phyloP scores from a whole-genome alignment of 1,140 invertebrate species.

The Cydia splendana region DNA sequence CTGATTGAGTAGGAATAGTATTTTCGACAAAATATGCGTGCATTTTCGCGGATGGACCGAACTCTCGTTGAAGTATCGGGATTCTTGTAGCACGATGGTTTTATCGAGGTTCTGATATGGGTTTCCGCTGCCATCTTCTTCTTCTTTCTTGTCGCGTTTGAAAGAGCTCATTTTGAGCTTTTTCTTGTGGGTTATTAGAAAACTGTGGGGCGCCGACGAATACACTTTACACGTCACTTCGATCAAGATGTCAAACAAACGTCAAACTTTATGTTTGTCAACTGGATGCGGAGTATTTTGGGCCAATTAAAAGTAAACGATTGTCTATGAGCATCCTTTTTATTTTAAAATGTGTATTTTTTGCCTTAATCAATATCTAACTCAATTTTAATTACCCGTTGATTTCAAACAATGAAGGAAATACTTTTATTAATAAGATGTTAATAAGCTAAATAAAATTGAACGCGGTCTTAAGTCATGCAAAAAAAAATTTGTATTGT shows the following conservation, averaged over 20 bases:
- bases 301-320: too few species aligned
- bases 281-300: too few species aligned
- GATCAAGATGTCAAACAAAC: constrained; percentile 33
- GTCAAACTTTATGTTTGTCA: too few species aligned
- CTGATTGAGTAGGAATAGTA: constrained; percentile 97
- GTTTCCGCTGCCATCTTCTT: constrained; percentile 86
- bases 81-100: constrained; percentile 97
- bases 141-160: constrained; percentile 73
- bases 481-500: background rate
- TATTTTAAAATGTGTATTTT: too few species aligned
- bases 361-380: too few species aligned
- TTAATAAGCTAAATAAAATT: background rate
- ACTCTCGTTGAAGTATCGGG: constrained; percentile 98
- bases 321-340: too few species aligned
- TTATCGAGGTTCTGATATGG: constrained; percentile 97
- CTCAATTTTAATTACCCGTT: too few species aligned
- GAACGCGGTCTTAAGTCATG: background rate
- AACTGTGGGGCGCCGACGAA: constrained; percentile 68
- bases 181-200: constrained; percentile 62
- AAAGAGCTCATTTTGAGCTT: constrained; percentile 74
- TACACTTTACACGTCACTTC: constrained; percentile 68
- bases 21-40: constrained; percentile 96
- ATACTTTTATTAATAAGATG: too few species aligned
- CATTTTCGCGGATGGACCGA: constrained; percentile 98
- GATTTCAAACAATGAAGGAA: too few species aligned